Evolutionary conservation across 64 coral and sea anemone genomes (phyloP).

Genomic region (Dendrophyllia cribrosa): DNA sequence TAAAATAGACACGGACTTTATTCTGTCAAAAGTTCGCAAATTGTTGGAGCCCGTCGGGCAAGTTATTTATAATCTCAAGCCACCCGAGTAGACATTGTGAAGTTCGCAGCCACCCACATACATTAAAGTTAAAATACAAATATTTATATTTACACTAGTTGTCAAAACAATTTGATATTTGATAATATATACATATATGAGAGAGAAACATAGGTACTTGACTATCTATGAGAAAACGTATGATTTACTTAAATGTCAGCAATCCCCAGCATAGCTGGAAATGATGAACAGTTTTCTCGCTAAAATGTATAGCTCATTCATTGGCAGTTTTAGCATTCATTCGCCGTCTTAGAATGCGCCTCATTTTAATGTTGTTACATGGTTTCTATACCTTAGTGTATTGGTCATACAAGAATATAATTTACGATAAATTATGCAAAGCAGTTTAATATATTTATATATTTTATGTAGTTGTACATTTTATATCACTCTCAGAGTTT

Average conservation of each 20-base stretch:
- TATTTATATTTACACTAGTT: slow-evolving; percentile 35
- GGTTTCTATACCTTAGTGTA: neutral
- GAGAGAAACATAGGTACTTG: neutral
- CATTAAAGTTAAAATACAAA: neutral
- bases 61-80: slow-evolving; percentile 24
- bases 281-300: neutral
- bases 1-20: neutral
- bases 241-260: neutral
- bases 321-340: too few species aligned
- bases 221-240: neutral
- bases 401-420: neutral
- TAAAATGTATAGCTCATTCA: neutral
- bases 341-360: neutral
- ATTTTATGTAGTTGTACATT: neutral
- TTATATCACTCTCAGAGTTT: neutral
- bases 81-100: neutral
- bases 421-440: neutral
- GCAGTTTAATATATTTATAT: slow-evolving; percentile 28
- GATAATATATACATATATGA: slow-evolving; percentile 5
- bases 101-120: neutral
- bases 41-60: slow-evolving; percentile 3
- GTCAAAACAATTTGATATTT: neutral
- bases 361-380: neutral
- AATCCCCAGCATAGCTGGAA: slow-evolving; percentile 22
- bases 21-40: slow-evolving; percentile 21